Conservation (phyloP, 2,113 vertebrate species). For the Sphaerodactylus townsendi region DNA sequence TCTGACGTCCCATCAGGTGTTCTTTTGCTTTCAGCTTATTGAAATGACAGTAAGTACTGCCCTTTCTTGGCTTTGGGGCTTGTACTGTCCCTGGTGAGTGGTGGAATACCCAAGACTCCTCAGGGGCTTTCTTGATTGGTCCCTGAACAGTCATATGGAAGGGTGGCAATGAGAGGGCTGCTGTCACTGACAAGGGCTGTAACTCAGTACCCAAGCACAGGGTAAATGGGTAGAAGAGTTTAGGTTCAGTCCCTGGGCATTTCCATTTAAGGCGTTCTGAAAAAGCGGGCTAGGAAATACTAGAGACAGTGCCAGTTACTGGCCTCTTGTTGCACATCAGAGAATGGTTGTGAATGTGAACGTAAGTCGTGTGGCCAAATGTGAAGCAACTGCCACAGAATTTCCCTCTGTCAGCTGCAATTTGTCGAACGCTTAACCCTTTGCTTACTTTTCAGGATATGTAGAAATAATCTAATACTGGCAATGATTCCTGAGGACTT, state of each 20-base stretch:
- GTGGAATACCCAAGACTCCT: background rate
- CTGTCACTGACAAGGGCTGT: background rate
- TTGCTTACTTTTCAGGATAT: background rate
- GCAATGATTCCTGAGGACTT: background rate
- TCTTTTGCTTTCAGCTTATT: no score
- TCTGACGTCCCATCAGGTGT: background rate
- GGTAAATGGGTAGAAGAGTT: no score
- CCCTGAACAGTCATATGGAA: background rate
- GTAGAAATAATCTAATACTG: background rate
- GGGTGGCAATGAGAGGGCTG: no score
- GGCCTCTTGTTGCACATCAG: background rate
- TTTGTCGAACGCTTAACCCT: background rate
- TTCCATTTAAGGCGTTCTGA: background rate
- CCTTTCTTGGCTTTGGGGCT: background rate
- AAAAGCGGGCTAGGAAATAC: no score
- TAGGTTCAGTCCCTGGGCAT: background rate
- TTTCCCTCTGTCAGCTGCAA: background rate
- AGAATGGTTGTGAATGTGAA: background rate
- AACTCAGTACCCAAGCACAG: background rate
- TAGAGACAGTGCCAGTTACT: background rate
- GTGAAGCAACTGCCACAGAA: background rate
- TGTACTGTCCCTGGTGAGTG: background rate
- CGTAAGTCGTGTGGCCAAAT: no score
- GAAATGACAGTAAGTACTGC: background rate
- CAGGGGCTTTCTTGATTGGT: background rate